Base-by-base conservation (phyloP, 2,888 invertebrate species). In the Coenonympha glycerion region DNA sequence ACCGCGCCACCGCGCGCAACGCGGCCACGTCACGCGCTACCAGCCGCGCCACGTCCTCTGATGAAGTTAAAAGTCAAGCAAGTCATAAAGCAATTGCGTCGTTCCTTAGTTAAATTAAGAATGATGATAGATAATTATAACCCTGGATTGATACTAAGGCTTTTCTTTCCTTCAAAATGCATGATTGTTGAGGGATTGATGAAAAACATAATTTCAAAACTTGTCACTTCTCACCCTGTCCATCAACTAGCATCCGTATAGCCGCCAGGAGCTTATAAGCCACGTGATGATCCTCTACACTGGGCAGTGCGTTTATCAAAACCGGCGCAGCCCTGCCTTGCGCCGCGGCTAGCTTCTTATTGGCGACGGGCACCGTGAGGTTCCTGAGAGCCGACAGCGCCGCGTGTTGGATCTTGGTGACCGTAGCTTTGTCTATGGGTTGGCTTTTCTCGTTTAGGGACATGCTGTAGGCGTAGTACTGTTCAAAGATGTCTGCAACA, bases 251-350 rank as follows among this genome's bases (percentile, higher is more conserved):
- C 92, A 97, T 95, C 49, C 97, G 88, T 1, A 96, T 80, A 0
- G 95, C 94, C 2, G 95, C 96, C 44, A 97, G 73, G 53, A 97
- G 83, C 77, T 96, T 96, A 68, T 95, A 96, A 3, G 95, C 92
- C 1, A 96, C 95, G 19, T 94, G 92, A 48, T 92, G 92, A 53
- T 95, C 93, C 37, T 90, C 88, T 33, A 91, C 90, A 44, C 84
- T 78, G 0, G 93, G 93, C 66, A 94, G 86, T 2, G 92, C 92
- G 52, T 91, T 89, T 47, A 96, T 87, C 49, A 96, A 83, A 24
- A 75, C 6, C 0, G 78, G 70, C 1, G 76, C 76, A 0, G 86
- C 84, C 1, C 77, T 58, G 3, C 95, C 95, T 59, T 90, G 90
- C 46, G 91, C 89, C 28, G 94, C 89, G 36, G 95, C 91, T 15